phyloP scores from a whole-genome alignment of 2,113 vertebrate genomes.

The Leucoraja erinaceus region DNA sequence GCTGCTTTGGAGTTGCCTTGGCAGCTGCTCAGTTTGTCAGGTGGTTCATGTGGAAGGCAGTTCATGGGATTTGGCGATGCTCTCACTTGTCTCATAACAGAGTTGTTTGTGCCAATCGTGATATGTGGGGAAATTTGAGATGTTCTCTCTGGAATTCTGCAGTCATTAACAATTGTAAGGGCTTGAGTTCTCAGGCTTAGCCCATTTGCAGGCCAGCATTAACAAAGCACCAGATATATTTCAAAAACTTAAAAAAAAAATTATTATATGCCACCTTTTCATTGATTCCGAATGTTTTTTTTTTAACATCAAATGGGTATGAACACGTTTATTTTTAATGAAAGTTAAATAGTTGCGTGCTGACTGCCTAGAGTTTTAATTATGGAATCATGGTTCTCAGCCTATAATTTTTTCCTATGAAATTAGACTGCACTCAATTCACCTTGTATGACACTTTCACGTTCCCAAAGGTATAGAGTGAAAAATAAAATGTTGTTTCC shows the following conservation, averaged over 20 bases:
- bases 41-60: not conserved
- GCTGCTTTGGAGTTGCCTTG: not conserved
- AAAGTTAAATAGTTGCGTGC: not conserved
- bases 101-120: constrained; percentile 3
- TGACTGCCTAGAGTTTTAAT: not conserved
- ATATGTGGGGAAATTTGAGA: not conserved
- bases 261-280: not conserved
- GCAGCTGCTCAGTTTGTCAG: not conserved
- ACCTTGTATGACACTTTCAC: too few relatives aligned
- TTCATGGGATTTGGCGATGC: not conserved
- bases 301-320: too few relatives aligned
- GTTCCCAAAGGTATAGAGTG: too few relatives aligned
- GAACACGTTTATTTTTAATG: not conserved
- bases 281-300: too few relatives aligned
- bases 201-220: too few relatives aligned
- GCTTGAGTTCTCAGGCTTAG: not conserved
- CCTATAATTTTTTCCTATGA: not conserved
- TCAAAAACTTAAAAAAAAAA: not conserved
- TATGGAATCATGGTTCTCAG: not conserved
- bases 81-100: not conserved
- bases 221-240: not conserved
- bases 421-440: too few relatives aligned
- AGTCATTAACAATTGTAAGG: not conserved
- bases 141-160: not conserved
- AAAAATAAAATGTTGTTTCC: too few relatives aligned